These are phyloP conservation scores for Drosophila austrosaltans DNA, from an alignment of 2,888 invertebrate species.

Conservation along the genomic window DNA sequence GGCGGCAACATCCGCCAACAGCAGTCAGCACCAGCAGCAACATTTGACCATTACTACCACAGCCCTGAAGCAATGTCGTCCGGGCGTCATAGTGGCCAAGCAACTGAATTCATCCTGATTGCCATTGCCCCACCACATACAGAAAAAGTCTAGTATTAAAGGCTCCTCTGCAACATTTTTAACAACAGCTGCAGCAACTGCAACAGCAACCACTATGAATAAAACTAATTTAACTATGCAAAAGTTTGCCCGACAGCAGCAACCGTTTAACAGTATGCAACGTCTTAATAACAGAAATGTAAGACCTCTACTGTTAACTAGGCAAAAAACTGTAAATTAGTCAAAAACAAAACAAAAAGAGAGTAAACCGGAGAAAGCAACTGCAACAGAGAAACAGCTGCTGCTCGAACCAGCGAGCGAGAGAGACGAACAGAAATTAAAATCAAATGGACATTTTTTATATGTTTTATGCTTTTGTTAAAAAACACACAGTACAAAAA, in stretches of 20 bases:
- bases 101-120: slow-evolving; percentile 88
- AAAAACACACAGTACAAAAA: slow-evolving; percentile 9
- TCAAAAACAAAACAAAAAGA: slow-evolving; percentile 37
- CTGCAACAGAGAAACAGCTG: slow-evolving; percentile 29
- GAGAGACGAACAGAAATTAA: slow-evolving; percentile 16
- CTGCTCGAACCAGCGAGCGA: not conserved
- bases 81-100: slow-evolving; percentile 95
- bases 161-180: slow-evolving; percentile 32
- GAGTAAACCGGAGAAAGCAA: slow-evolving; percentile 38
- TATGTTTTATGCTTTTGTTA: slow-evolving; percentile 40
- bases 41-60: slow-evolving; percentile 80
- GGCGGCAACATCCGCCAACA: slow-evolving; percentile 31
- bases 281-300: slow-evolving; percentile 33
- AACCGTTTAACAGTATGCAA: slow-evolving; percentile 23
- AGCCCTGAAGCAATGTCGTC: slow-evolving; percentile 88
- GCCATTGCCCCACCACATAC: slow-evolving; percentile 47
- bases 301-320: slow-evolving; percentile 50
- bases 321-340: slow-evolving; percentile 20
- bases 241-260: slow-evolving; percentile 43
- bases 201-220: slow-evolving; percentile 35
- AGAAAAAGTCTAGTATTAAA: slow-evolving; percentile 52
- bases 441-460: slow-evolving; percentile 40
- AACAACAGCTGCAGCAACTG: slow-evolving; percentile 27
- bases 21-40: slow-evolving; percentile 40
- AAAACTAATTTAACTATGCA: slow-evolving; percentile 25